Evolutionary conservation across 2,797 vertebrate genomes (phyloP).

Genomic region (Lacerta bilineata): DNA sequence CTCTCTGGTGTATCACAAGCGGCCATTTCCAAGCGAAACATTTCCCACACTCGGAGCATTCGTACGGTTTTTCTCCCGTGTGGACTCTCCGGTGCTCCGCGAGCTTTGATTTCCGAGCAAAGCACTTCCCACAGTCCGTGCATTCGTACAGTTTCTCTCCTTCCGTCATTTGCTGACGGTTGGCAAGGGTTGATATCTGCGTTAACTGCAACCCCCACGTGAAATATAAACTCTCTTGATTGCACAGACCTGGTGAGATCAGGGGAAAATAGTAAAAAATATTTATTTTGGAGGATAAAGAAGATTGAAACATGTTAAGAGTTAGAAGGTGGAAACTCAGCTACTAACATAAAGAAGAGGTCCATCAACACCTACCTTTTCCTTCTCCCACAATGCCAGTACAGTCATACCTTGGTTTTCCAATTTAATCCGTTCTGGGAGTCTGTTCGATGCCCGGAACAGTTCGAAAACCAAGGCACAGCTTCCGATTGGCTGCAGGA

Average conservation of each 20-base stretch:
- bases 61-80: not conserved
- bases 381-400: not conserved
- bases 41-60: not conserved
- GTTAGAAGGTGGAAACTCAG: not conserved
- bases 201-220: not conserved
- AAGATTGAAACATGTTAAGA: not conserved
- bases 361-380: not conserved
- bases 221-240: not conserved
- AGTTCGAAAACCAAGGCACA: no score
- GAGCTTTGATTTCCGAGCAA: not conserved
- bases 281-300: not conserved
- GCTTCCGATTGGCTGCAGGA: no score
- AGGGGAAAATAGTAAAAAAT: not conserved
- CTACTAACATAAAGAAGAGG: not conserved
- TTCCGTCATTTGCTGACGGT: not conserved
- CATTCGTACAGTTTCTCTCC: not conserved
- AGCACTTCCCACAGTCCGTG: not conserved
- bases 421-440: no score
- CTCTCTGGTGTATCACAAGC: not conserved
- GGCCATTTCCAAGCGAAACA: not conserved
- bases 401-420: no score
- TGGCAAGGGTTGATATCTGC: not conserved
- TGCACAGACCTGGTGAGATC: not conserved
- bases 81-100: not conserved
- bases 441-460: no score